These are phyloP conservation scores for Penaeus monodon DNA, from an alignment of 2,888 invertebrate species.

Conservation along the genomic window DNA sequence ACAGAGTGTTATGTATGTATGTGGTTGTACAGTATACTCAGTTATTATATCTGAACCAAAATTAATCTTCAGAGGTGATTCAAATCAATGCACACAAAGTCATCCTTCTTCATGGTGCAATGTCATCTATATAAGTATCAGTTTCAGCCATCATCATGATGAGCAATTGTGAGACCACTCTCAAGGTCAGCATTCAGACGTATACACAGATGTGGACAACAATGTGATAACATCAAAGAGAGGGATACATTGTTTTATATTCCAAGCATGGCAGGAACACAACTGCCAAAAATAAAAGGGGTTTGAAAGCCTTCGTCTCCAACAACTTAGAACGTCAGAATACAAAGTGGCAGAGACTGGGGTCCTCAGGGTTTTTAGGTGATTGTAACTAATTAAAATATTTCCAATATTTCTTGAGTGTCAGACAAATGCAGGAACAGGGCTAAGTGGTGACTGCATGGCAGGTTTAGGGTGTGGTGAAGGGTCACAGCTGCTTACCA, in stretches of 20 bases:
- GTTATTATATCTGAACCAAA: too few relatives aligned
- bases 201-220: neutral
- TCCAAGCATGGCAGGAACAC: constrained; percentile 9
- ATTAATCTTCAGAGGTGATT: too few relatives aligned
- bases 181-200: constrained; percentile 7
- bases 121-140: too few relatives aligned
- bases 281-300: constrained; percentile 14
- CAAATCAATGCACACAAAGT: too few relatives aligned
- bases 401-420: neutral
- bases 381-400: constrained; percentile 3
- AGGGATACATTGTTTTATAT: neutral
- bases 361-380: neutral
- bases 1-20: neutral
- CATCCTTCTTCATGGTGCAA: too few relatives aligned
- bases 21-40: too few relatives aligned
- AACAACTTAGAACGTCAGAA: constrained; percentile 15
- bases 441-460: neutral
- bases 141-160: too few relatives aligned
- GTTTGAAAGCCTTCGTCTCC: neutral
- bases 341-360: too few relatives aligned
- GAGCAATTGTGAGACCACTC: too few relatives aligned
- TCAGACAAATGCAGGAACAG: constrained; percentile 13
- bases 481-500: constrained; percentile 49
- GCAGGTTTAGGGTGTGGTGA: constrained; percentile 1
- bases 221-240: neutral